Conservation (phyloP, 2,797 vertebrate genomes). For the Ficedula albicollis region DNA sequence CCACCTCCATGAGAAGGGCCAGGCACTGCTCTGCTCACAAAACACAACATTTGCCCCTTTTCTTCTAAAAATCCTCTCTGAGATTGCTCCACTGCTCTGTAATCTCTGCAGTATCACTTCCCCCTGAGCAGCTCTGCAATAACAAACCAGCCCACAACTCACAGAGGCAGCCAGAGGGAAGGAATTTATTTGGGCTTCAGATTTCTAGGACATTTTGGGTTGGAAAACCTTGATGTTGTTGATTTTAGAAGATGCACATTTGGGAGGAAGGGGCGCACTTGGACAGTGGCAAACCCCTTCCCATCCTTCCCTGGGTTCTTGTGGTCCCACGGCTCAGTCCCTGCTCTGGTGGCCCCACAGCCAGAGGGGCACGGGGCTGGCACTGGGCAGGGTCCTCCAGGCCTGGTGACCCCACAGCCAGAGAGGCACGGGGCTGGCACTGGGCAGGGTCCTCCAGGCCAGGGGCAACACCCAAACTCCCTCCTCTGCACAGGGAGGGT, state of each 20-base stretch:
- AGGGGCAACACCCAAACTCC: neutral
- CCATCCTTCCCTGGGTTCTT: accelerated
- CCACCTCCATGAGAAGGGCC: neutral
- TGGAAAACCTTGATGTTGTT: neutral
- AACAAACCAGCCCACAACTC: neutral
- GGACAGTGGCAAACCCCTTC: neutral
- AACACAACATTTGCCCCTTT: neutral
- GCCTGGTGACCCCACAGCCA: neutral
- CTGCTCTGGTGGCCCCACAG: neutral
- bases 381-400: neutral
- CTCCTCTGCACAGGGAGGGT: neutral
- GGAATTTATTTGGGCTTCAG: neutral
- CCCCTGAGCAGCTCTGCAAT: neutral
- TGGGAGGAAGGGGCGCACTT: neutral
- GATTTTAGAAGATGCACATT: neutral
- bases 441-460: neutral
- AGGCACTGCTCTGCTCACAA: neutral
- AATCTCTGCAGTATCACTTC: neutral
- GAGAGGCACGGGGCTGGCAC: neutral
- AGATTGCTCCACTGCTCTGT: neutral
- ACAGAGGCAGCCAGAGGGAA: neutral
- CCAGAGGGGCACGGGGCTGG: neutral
- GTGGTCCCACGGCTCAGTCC: accelerated
- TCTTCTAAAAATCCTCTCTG: neutral
- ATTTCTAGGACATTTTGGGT: neutral